Base-by-base conservation (phyloP, 2,888 invertebrate species). In the Lepidocyrtinus sp. region DNA sequence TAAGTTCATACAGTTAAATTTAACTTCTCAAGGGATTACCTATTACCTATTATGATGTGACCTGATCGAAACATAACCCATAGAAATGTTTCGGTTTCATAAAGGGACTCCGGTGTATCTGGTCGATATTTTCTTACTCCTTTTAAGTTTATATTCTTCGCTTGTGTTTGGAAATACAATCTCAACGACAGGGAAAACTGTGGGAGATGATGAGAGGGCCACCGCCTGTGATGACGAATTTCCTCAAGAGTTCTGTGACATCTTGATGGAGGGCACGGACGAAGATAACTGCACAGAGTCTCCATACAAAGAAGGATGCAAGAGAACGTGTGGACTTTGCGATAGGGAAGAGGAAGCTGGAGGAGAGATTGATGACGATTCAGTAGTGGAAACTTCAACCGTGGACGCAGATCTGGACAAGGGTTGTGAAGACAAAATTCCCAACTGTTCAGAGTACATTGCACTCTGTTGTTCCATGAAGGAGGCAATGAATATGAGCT, bases 351-450 rank as follows among this genome's bases (percentile, higher is more conserved):
- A 24, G 22, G 17, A 45, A 24, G 70, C 55, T 50, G 17, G 17
- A 27, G 26, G 64, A 24, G n/a, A n/a, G n/a, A n/a, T n/a, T n/a
- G n/a, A n/a, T n/a, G n/a, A n/a, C n/a, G n/a, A n/a, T n/a, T n/a
- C n/a, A n/a, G n/a, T n/a, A n/a, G n/a, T 45, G 45, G 5, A 45
- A 45, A 45, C 12, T 45, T 9, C 12, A 9, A 12, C 12, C 2
- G 63, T 5, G 2, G 63, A 63, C 63, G 9, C 63, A 7, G 24
- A 27, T 22, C 21, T 26, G 50, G 62, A 65, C 61, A 46, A 5
- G 69, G n/a, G 59, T 12, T 78, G 78, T 69, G 73, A 78, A 55
- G 78, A 78, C 36, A 73, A 78, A 22, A 68, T 73, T 7, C 78
- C 78, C 1, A 46, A 72, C 7, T 78, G 78, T 27, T 50, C 62